Percentiles rank a stretch among this genome's conserved stretches.
Conservation (phyloP, 1,140 invertebrate species). For the Plutomurus gul region DNA sequence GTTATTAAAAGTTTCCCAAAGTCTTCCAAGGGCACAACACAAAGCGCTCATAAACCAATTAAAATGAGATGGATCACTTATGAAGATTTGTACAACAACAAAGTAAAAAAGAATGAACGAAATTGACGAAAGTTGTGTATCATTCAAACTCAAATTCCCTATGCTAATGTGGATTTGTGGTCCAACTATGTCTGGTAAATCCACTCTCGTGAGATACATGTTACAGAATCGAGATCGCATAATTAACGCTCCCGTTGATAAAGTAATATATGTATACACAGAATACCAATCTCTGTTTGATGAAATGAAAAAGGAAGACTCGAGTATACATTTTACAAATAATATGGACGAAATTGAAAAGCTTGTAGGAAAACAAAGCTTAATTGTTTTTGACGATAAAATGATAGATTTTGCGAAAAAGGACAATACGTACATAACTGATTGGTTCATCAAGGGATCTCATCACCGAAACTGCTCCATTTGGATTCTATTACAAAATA, state of each 20-base stretch:
- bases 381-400: neutral
- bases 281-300: neutral
- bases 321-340: neutral
- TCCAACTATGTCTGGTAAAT: neutral
- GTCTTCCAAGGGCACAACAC: too few species aligned
- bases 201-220: neutral
- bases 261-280: neutral
- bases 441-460: neutral
- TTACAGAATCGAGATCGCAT: neutral
- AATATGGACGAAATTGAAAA: neutral
- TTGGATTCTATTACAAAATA: neutral
- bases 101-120: too few species aligned
- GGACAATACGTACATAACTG: neutral
- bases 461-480: neutral
- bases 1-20: too few species aligned
- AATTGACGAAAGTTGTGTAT: too few species aligned
- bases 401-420: neutral
- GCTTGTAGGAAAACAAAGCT: neutral
- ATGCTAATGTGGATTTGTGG: too few species aligned
- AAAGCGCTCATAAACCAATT: too few species aligned
- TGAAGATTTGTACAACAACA: too few species aligned
- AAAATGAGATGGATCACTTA: too few species aligned
- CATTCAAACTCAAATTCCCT: too few species aligned
- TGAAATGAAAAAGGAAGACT: neutral
- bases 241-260: neutral